Percentiles rank a stretch among this genome's conserved stretches.
phyloP scores from a whole-genome alignment of 37 sponge, comb jelly and placozoan species.

The Diacarnus erythraeanus region DNA sequence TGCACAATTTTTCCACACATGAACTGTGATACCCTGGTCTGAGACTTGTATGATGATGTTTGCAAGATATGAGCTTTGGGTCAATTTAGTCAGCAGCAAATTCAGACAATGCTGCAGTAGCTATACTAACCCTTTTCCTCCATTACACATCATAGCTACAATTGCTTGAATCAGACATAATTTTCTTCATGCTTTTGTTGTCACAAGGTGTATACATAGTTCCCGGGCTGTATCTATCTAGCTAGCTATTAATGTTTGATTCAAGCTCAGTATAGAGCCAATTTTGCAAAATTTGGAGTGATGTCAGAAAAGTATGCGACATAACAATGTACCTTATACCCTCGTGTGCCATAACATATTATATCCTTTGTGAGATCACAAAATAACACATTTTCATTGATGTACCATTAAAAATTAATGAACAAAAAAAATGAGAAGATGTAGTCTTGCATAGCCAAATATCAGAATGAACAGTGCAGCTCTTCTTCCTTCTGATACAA shows the following conservation, averaged over 20 bases:
- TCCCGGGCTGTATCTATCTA: too few relatives aligned
- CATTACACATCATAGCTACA: constrained; percentile 40
- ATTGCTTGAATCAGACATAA: constrained; percentile 41
- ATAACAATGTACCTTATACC: too few relatives aligned
- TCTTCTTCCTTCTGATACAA: too few relatives aligned
- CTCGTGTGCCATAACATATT: too few relatives aligned
- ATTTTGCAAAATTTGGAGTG: constrained; percentile 48
- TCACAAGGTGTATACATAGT: not conserved
- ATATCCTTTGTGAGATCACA: too few relatives aligned
- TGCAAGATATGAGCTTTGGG: not conserved
- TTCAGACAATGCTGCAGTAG: not conserved
- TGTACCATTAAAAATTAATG: too few relatives aligned
- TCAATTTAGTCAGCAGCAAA: not conserved
- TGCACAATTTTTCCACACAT: constrained; percentile 22
- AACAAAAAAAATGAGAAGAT: too few relatives aligned
- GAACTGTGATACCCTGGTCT: constrained; percentile 6
- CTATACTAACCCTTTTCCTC: constrained; percentile 38
- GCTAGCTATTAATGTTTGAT: not conserved
- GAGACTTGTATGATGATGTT: not conserved
- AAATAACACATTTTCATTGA: too few relatives aligned
- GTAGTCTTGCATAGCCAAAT: too few relatives aligned
- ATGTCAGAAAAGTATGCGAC: constrained; percentile 70
- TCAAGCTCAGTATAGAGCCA: too few relatives aligned
- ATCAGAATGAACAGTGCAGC: too few relatives aligned
- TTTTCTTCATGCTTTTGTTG: not conserved